A percentile compares a stretch with the other conserved stretches of the same genome.
phyloP scores from a whole-genome alignment of 92 coral and sea anemone genomes.

The Heliopora coerulea region DNA sequence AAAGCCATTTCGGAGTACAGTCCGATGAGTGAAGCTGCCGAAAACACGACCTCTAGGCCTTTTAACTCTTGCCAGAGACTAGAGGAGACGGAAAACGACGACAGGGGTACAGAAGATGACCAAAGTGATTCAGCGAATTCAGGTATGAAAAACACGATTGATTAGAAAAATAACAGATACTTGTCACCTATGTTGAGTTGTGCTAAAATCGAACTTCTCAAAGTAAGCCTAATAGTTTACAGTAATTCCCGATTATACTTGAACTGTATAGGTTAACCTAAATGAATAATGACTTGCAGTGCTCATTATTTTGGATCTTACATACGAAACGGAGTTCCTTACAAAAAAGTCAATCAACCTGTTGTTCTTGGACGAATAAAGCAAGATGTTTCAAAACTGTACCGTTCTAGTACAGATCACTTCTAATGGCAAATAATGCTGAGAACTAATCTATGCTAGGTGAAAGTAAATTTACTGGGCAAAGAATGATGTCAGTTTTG shows the following conservation, averaged over 20 bases:
- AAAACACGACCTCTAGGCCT: constrained; percentile 15
- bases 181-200: too few relatives aligned
- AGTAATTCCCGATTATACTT: constrained; percentile 9
- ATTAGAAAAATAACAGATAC: not conserved
- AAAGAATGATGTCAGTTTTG: not conserved
- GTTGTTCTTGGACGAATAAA: not conserved
- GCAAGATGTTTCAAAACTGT: not conserved
- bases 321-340: constrained; percentile 7
- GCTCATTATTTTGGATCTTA: not conserved
- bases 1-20: constrained; percentile 28
- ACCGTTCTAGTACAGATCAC: not conserved
- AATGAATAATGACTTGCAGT: constrained; percentile 13
- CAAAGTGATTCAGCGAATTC: constrained; percentile 33
- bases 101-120: constrained; percentile 27
- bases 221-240: constrained; percentile 22
- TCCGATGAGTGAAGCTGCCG: constrained; percentile 22
- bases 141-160: constrained; percentile 23
- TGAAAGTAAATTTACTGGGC: not conserved
- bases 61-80: constrained; percentile 21
- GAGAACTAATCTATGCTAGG: not conserved
- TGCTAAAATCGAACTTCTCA: not conserved
- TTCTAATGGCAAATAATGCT: not conserved
- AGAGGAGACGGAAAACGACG: constrained; percentile 37
- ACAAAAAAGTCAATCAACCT: not conserved
- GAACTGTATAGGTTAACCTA: constrained; percentile 17